Conservation (phyloP, 2,888 invertebrate genomes). For the Tupiocoris notatus region DNA sequence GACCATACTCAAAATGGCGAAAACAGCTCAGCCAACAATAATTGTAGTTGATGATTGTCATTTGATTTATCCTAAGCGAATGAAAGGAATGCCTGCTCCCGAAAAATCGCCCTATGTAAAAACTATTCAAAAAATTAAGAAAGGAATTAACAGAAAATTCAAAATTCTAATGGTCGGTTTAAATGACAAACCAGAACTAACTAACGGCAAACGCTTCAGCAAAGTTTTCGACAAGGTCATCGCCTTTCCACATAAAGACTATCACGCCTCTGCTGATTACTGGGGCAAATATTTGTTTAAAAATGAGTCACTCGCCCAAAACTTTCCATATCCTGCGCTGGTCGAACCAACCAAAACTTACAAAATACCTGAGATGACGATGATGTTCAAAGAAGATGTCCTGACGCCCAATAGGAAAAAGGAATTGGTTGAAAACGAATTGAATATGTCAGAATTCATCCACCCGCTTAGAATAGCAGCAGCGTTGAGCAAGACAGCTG, state of each 20-base stretch:
- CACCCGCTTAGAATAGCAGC: conserved; percentile 4
- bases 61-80: conserved; percentile 8
- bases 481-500: background rate
- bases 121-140: conserved; percentile 19
- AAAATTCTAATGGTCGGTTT: conserved; percentile 18
- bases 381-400: background rate
- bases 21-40: conserved; percentile 26
- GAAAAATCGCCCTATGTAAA: conserved; percentile 17
- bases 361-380: conserved; percentile 8
- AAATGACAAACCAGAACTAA: conserved; percentile 15
- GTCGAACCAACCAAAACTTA: conserved; percentile 27
- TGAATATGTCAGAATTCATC: conserved; percentile 24
- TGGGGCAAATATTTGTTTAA: conserved; percentile 23
- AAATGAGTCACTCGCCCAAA: background rate
- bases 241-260: conserved; percentile 28
- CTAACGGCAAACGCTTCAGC: background rate
- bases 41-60: conserved; percentile 26
- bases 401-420: conserved; percentile 18
- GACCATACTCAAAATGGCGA: conserved; percentile 24
- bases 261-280: conserved; percentile 21
- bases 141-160: conserved; percentile 28
- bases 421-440: background rate
- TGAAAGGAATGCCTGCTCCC: conserved; percentile 5
- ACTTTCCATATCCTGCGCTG: conserved; percentile 16
- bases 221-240: conserved; percentile 35